These are phyloP conservation scores for Planiliza haematocheilus DNA, from an alignment of 2,113 vertebrate genomes.

Conservation along the genomic window DNA sequence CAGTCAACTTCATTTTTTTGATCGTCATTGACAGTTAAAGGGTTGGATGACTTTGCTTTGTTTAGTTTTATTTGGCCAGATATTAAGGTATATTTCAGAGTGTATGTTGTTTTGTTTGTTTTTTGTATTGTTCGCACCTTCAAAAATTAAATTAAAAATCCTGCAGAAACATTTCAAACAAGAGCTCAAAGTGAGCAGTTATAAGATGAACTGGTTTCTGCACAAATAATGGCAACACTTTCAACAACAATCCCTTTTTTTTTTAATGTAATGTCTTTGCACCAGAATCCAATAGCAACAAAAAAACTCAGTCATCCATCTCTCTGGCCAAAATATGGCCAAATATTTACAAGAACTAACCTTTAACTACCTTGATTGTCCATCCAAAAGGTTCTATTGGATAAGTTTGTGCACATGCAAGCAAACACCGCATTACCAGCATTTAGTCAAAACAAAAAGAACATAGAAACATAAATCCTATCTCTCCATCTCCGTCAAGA, in stretches of 20 bases:
- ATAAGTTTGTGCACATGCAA: neutral
- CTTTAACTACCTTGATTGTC: neutral
- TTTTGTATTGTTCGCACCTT: neutral
- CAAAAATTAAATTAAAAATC: neutral
- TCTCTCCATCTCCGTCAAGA: slow-evolving; percentile 20
- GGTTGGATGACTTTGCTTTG: neutral
- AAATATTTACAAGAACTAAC: neutral
- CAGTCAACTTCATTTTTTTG: neutral
- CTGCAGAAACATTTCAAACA: neutral
- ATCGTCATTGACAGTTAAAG: neutral
- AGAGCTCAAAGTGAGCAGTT: neutral
- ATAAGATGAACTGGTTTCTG: too few species aligned
- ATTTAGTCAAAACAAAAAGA: slow-evolving; percentile 6
- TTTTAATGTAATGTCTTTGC: too few species aligned
- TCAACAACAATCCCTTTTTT: too few species aligned
- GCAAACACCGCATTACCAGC: slow-evolving; percentile 1
- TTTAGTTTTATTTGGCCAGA: slow-evolving; percentile 2
- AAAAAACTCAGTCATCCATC: neutral
- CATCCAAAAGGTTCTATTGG: neutral
- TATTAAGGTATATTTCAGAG: too few species aligned
- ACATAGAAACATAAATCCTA: slow-evolving; percentile 16
- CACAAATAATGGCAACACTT: too few species aligned
- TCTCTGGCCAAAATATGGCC: neutral
- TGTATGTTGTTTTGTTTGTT: too few species aligned
- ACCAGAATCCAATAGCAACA: neutral